Evolutionary conservation across 1,140 invertebrate species (phyloP), one percentile per base, ranked within the genome.

Genomic region (Aphelenchoides besseyi): DNA sequence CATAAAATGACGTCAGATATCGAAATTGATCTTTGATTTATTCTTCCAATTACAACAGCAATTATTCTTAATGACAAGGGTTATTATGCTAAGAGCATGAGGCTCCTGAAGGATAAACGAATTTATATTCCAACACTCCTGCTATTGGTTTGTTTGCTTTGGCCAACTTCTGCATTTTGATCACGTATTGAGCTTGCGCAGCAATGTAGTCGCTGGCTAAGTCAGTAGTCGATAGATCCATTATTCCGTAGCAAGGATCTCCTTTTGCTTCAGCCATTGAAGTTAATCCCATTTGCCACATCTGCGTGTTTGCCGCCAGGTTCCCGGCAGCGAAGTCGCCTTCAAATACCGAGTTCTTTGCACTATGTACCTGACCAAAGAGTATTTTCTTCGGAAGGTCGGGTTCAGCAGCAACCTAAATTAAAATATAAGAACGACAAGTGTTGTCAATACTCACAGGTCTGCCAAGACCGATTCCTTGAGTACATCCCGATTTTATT

Each of bases 351-450:
- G 16, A n/a, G 2, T 72, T 18, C 2, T 12, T n/a, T 12, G 68
- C 63, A n/a, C 29, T 37, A 2, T 71, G 1, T 2, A 72, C 69
- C 18, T 28, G 12, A n/a, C 36, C 68, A 0, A 12, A 16, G 18
- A 70, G 68, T 9, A 70, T 33, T 37, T 72, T 70, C 68, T 70
- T 70, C 12, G 68, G 64, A 8, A 70, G 29, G 41, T 72, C 69
- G 16, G 66, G 66, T 33, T 68, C 66, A 16, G 57, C 8, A 9
- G 66, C 66, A 32, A 66, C 36, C 63, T 5, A n/a, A 8, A 5
- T 41, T 41, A 41, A 41, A 41, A 12, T 5, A 62, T 62, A 62
- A 5, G 8, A 9, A 5, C 5, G 9, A 3, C 0, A 35, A 64
- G 18, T 33, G 35, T 26, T 41, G 2, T 66, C 36, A 37, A 33